phyloP scores from a whole-genome alignment of 2,797 vertebrate genomes.

The Fringilla coelebs region DNA sequence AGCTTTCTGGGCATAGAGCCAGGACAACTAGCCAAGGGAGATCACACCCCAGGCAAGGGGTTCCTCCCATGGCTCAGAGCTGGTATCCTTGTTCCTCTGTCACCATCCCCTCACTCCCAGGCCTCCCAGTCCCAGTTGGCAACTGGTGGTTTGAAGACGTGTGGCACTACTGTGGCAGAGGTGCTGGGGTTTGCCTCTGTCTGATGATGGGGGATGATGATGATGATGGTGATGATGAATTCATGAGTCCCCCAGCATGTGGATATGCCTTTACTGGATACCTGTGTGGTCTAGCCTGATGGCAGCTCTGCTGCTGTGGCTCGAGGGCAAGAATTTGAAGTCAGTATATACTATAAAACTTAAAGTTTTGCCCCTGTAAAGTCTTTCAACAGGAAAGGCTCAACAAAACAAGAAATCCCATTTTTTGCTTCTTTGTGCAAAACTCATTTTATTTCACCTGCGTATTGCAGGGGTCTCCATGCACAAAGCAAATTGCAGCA shows the following conservation, averaged over 20 bases:
- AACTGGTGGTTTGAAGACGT: background rate
- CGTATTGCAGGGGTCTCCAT: background rate
- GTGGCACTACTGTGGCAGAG: rapidly evolving
- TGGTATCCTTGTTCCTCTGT: background rate
- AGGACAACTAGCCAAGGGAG: background rate
- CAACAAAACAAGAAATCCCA: background rate
- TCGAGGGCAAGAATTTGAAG: background rate
- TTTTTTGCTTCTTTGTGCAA: background rate
- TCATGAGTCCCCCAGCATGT: background rate
- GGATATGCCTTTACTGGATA: background rate
- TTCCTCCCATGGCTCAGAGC: background rate
- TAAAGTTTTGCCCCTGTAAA: background rate
- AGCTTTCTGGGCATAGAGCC: background rate
- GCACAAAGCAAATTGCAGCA: background rate
- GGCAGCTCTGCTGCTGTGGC: background rate
- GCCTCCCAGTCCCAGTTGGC: background rate
- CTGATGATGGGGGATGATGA: background rate
- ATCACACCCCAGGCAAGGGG: conserved; percentile 1
- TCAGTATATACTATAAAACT: background rate
- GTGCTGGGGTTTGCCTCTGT: background rate
- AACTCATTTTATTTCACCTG: background rate
- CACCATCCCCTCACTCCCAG: background rate
- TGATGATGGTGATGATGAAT: background rate
- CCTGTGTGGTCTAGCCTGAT: rapidly evolving
- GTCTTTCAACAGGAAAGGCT: background rate